Evolutionary conservation across 2,113 vertebrate species (phyloP).

Genomic region (Macrotis lagotis): DNA sequence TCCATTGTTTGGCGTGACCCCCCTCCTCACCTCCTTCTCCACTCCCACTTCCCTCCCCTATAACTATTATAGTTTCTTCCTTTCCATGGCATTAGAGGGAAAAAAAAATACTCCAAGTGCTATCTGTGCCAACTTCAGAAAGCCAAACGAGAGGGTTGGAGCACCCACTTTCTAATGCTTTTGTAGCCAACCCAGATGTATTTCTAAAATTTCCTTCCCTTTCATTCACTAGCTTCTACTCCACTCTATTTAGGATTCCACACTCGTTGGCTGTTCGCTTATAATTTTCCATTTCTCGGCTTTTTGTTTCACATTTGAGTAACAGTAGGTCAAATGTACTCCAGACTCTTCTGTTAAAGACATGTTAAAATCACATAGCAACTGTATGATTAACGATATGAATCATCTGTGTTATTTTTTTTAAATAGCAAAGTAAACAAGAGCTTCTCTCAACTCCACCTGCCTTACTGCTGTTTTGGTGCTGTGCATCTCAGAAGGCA

Average conservation of each 20-base stretch:
- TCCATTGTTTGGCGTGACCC: conserved; percentile 40
- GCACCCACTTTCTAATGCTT: conserved; percentile 74
- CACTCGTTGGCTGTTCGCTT: conserved; percentile 85
- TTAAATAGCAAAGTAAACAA: conserved; percentile 82
- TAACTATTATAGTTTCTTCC: conserved; percentile 56
- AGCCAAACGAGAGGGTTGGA: conserved; percentile 68
- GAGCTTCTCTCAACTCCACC: conserved; percentile 79
- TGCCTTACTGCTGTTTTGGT: conserved; percentile 80
- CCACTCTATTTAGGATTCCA: conserved; percentile 83
- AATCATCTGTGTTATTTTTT: conserved; percentile 78
- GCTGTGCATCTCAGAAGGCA: conserved; percentile 74
- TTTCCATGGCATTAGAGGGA: conserved; percentile 57
- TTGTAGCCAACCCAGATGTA: conserved; percentile 84
- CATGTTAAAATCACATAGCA: conserved; percentile 81
- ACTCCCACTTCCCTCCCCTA: conserved; percentile 53
- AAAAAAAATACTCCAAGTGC: conserved; percentile 38
- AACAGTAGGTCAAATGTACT: conserved; percentile 81
- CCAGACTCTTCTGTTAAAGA: conserved; percentile 80
- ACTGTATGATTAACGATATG: conserved; percentile 78
- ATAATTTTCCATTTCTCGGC: conserved; percentile 81
- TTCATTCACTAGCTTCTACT: conserved; percentile 80
- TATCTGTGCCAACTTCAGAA: conserved; percentile 70
- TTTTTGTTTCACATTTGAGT: conserved; percentile 78
- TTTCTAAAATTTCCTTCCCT: conserved; percentile 81
- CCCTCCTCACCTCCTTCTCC: conserved; percentile 1